A percentile compares a stretch with the other conserved stretches of the same genome.
These are phyloP conservation scores for Iguana delicatissima DNA, from an alignment of 2,797 vertebrate genomes.

Conservation along the genomic window DNA sequence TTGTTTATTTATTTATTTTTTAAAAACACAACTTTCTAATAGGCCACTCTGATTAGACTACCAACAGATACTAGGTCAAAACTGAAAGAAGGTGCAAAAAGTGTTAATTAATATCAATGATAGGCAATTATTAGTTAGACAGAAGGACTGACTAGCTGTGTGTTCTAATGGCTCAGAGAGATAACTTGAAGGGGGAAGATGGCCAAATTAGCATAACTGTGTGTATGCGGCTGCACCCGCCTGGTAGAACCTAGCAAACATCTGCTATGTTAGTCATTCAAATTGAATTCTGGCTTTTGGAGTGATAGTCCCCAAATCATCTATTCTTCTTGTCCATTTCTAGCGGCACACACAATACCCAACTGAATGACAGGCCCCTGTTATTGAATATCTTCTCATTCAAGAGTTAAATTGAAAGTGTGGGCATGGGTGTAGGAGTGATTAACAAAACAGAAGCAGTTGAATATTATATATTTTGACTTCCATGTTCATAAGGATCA, in stretches of 20 bases:
- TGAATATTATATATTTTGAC: too few species aligned
- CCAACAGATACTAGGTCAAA: constrained; percentile 98
- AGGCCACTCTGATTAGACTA: constrained; percentile 97
- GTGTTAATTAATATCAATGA: constrained; percentile 99
- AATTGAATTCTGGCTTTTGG: constrained; percentile 95
- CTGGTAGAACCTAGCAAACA: constrained; percentile 96
- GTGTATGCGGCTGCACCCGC: constrained; percentile 88
- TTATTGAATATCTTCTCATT: constrained; percentile 85
- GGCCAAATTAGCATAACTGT: constrained; percentile 99
- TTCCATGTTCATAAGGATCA: too few species aligned
- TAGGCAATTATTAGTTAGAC: constrained; percentile 99
- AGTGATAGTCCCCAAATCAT: constrained; percentile 94
- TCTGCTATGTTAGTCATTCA: constrained; percentile 99
- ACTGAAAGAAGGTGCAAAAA: constrained; percentile 95
- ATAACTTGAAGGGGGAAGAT: constrained; percentile 94
- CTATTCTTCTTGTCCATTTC: constrained; percentile 94
- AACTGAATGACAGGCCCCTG: constrained; percentile 85
- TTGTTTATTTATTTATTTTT: constrained; percentile 73
- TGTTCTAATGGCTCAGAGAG: constrained; percentile 96
- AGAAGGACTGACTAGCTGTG: constrained; percentile 97
- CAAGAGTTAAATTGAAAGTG: constrained; percentile 70
- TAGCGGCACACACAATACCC: constrained; percentile 92
- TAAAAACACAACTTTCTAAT: constrained; percentile 87
- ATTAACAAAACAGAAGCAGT: too few species aligned
- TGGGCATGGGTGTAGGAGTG: constrained; percentile 48